Conservation (phyloP, 2,797 vertebrate species). For the Halcyon smyrnensis region DNA sequence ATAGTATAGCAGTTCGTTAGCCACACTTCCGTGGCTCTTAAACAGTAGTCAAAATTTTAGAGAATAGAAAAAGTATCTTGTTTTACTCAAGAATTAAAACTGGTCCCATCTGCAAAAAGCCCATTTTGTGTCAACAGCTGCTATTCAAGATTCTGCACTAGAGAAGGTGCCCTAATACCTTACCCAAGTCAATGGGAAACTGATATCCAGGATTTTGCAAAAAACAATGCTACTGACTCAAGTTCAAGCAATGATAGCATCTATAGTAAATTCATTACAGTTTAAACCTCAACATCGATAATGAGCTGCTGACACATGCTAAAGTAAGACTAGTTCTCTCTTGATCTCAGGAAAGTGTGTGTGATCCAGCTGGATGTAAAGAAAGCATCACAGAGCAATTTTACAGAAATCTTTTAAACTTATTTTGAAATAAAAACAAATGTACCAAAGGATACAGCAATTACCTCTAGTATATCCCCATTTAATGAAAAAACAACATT, state of each 20-base stretch:
- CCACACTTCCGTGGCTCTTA: neutral
- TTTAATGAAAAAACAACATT: neutral
- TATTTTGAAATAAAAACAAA: neutral
- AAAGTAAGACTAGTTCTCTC: neutral
- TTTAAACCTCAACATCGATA: neutral
- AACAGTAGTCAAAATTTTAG: neutral
- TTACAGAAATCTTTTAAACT: neutral
- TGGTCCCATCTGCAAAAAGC: neutral
- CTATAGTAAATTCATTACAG: neutral
- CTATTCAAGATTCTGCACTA: neutral
- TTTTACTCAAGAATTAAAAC: neutral
- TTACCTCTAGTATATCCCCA: neutral
- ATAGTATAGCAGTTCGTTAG: neutral
- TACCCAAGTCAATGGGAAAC: neutral
- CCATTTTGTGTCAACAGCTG: neutral
- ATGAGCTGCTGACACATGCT: neutral
- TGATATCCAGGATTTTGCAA: neutral
- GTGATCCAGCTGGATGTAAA: neutral
- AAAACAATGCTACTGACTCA: neutral
- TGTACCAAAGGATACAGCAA: neutral
- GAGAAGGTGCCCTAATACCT: neutral
- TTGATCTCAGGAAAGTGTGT: neutral
- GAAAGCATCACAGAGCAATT: neutral
- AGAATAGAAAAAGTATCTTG: neutral
- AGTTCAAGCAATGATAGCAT: neutral